These are phyloP conservation scores for Thaumetopoea pityocampa DNA, from an alignment of 1,140 invertebrate species.

Conservation along the genomic window DNA sequence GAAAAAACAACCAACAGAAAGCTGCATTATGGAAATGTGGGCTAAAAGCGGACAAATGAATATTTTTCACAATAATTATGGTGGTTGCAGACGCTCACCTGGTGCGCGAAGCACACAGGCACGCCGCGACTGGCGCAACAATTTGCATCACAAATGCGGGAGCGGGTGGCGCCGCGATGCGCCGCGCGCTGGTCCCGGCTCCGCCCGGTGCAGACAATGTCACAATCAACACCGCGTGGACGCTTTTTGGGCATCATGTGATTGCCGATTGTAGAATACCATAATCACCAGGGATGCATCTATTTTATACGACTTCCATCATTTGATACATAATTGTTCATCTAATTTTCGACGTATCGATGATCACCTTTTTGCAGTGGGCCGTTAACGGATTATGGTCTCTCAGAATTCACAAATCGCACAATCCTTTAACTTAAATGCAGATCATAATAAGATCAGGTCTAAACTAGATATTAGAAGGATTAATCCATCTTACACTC, in stretches of 20 bases:
- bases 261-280: conserved; percentile 66
- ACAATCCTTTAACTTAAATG: no score
- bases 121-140: conserved; percentile 54
- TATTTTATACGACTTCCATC: conserved; percentile 14
- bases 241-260: conserved; percentile 67
- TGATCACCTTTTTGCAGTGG: no score
- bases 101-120: conserved; percentile 53
- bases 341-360: no score
- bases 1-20: conserved; percentile 13
- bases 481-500: no score
- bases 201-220: conserved; percentile 61
- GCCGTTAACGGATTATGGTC: no score
- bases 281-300: conserved; percentile 40
- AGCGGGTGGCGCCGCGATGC: conserved; percentile 39
- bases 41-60: conserved; percentile 63
- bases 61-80: conserved; percentile 72
- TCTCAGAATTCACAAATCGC: no score
- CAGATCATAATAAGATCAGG: no score
- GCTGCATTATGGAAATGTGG: conserved; percentile 45
- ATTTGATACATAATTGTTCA: no score
- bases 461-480: no score
- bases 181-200: conserved; percentile 35
- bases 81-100: conserved; percentile 58
- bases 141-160: conserved; percentile 74
- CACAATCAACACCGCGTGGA: conserved; percentile 70